Percentiles rank a stretch among this genome's conserved stretches.
Evolutionary conservation across 2,797 vertebrate species (phyloP).

Genomic region (Pachyuromys duprasi): DNA sequence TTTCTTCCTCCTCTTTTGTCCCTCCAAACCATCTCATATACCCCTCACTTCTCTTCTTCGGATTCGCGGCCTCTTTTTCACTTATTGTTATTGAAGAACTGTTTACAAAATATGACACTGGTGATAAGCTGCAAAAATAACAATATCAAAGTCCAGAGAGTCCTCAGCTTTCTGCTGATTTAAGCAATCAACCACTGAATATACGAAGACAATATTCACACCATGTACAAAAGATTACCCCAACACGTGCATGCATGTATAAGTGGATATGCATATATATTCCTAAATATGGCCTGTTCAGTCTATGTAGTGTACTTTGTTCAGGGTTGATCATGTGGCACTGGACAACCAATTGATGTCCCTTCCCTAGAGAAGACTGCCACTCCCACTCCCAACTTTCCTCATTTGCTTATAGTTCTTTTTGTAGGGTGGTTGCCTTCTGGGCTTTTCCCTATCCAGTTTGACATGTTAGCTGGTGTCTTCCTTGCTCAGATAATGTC

Average conservation of each 20-base stretch:
- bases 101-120: too few relatives aligned
- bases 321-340: background rate
- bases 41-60: background rate
- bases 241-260: too few relatives aligned
- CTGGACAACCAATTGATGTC: background rate
- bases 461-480: background rate
- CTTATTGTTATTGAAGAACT: too few relatives aligned
- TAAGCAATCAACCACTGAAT: too few relatives aligned
- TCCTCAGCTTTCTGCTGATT: too few relatives aligned
- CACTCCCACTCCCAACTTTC: too few relatives aligned
- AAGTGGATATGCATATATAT: too few relatives aligned
- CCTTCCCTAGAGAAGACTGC: background rate
- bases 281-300: background rate
- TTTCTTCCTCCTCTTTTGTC: background rate
- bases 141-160: too few relatives aligned
- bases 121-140: too few relatives aligned
- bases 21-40: background rate
- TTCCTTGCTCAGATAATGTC: background rate
- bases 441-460: background rate
- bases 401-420: background rate
- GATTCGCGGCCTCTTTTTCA: background rate
- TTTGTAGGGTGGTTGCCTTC: background rate
- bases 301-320: background rate
- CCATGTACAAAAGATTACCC: too few relatives aligned
- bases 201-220: too few relatives aligned